Evolutionary conservation across 2,797 vertebrate genomes (phyloP), one percentile per base, ranked within the genome.

Genomic region (Artibeus jamaicensis): DNA sequence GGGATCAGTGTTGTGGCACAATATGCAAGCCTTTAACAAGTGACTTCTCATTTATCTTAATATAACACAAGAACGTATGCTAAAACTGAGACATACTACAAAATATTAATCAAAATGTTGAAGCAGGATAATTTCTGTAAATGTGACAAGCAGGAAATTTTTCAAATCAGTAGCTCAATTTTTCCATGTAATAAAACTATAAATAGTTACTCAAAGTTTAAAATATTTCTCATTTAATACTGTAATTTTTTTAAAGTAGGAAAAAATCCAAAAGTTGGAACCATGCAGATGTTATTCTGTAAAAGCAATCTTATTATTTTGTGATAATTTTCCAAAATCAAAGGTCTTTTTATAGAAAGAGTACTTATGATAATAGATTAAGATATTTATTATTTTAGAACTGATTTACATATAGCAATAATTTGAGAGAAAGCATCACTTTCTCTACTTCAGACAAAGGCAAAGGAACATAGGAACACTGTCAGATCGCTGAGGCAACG

Each of bases 231-330:
- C 57, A 89, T 44, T 95, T 74, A 93, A 86, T 62, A 71, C 0
- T 44, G 6, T 86, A 55, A 53, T 37, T 96, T 86, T 26, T n/a
- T 16, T 39, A 79, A 90, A 96, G 11, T 16, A 79, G n/a, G 9
- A 79, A 68, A 68, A 84, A 92, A 78, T 3, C 53, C 53, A 12
- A 81, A 90, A 95, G 19, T 74, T 65, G 90, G 42, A 83, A 81
- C 19, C 74, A 97, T 57, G 39, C 37, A 79, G 7, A 73, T 85
- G 3, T 95, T 85, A 91, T 86, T 93, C 65, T 88, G 82, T 81
- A 97, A 92, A 96, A 91, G 91, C 70, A 95, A 94, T 46, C 39
- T 81, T 78, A 93, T 53, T 76, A 86, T 88, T 97, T 93, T 95
- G 59, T 32, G 15, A 85, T 57, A 74, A 55, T 92, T 96, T 93